Conservation (phyloP, 2,888 invertebrate species). For the Drosophila setosimentum region DNA sequence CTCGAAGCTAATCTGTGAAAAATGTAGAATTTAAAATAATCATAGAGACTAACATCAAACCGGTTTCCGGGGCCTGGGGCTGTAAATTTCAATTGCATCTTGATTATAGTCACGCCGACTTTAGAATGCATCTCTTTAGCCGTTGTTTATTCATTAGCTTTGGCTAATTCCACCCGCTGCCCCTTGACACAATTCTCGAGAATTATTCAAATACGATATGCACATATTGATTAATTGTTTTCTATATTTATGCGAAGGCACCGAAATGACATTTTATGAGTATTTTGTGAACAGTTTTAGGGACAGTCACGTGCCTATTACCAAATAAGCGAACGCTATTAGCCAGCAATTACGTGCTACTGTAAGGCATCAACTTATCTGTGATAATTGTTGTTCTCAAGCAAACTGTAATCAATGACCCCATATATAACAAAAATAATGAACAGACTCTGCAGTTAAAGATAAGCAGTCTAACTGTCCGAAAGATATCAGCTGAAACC, state of each 20-base stretch:
- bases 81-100: conserved; percentile 25
- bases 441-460: conserved; percentile 33
- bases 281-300: conserved; percentile 7
- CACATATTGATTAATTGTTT: not conserved
- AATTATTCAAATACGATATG: not conserved
- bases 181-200: conserved; percentile 26
- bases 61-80: conserved; percentile 32
- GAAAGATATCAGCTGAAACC: conserved; percentile 25
- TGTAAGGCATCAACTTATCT: conserved; percentile 7
- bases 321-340: conserved; percentile 12
- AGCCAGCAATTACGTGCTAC: conserved; percentile 9
- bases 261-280: conserved; percentile 10
- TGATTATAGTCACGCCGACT: conserved; percentile 36
- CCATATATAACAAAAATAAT: not conserved
- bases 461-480: conserved; percentile 42
- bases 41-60: conserved; percentile 39
- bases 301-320: conserved; percentile 10
- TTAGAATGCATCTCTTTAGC: conserved; percentile 32
- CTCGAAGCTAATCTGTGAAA: conserved; percentile 19
- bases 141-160: conserved; percentile 16
- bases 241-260: conserved; percentile 1
- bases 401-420: conserved; percentile 22
- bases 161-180: conserved; percentile 10
- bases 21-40: conserved; percentile 31
- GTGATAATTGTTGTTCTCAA: conserved; percentile 12